Base-by-base conservation (phyloP, 1,140 invertebrate genomes). In the Zaprionus lachaisei region DNA sequence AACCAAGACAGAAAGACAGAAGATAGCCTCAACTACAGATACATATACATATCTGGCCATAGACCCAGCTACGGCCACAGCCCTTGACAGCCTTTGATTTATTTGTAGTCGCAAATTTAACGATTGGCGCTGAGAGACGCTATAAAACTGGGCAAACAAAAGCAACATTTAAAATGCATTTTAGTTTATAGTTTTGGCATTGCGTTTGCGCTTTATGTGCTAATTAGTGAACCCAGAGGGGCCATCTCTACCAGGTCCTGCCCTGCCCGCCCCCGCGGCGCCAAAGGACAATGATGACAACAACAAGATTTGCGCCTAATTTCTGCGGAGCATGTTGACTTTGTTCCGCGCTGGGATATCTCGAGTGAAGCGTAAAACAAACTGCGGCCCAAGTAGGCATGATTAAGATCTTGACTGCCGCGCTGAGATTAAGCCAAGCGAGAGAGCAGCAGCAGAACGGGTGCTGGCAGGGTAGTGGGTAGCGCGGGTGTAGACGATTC, bases 271-370 rank as follows among this genome's bases (percentile, higher is more conserved):
- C 41, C 41, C 41, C 41, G 41, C 41, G 41, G 41, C n/a, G 41
- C 41, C 41, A 17, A 17, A 47, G n/a, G 41, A 47, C n/a, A 47
- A 47, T 47, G 41, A 47, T 71, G 77, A 76, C 72, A 76, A 63
- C 54, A 80, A 80, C 79, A 87, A 87, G 83, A 86, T 87, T 80
- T 81, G 77, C 76, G 85, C 86, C 81, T 91, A 90, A 90, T 90
- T 90, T 90, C 85, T 80, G 70, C 77, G 65, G 78, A 79, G 85
- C 84, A 90, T 81, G 78, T 89, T 81, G 81, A 81, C 64, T 72
- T 85, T 72, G 75, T 57, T 44, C n/a, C 20, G n/a, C 20, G 17
- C 47, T 20, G 47, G 69, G 47, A 61, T 72, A 73, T 77, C 83
- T 72, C 75, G 69, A 80, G 84, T 60, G 61, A 75, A 80, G 71